Conservation (phyloP, 2,797 vertebrate species). For the Falco concolor region DNA sequence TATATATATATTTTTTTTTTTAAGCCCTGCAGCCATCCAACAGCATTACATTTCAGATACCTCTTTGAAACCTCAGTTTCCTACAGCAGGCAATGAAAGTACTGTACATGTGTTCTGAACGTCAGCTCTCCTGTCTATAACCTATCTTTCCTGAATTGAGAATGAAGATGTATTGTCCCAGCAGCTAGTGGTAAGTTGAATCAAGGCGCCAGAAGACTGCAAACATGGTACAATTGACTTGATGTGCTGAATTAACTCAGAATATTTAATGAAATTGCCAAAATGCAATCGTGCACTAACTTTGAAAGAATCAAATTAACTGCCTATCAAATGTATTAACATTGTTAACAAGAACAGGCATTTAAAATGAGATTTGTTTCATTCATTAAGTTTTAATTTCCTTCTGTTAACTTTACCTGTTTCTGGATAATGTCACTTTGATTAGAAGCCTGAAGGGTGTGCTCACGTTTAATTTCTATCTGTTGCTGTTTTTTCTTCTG, state of each 20-base stretch:
- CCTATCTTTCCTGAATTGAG: constrained; percentile 34
- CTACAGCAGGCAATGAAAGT: not conserved
- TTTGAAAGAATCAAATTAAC: constrained; percentile 14
- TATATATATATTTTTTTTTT: not conserved
- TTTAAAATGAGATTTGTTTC: constrained; percentile 27
- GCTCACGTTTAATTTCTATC: constrained; percentile 88
- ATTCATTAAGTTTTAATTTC: constrained; percentile 53
- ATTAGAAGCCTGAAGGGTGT: constrained; percentile 85
- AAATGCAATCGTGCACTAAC: not conserved
- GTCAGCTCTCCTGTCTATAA: constrained; percentile 2
- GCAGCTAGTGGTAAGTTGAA: not conserved
- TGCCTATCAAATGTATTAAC: constrained; percentile 26
- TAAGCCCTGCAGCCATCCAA: constrained; percentile 10
- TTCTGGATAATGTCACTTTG: constrained; percentile 96
- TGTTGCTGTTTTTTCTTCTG: constrained; percentile 92
- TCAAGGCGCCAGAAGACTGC: constrained; percentile 7
- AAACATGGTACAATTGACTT: not conserved
- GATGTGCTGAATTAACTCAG: not conserved
- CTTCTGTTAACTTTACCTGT: constrained; percentile 80
- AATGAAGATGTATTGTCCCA: constrained; percentile 1
- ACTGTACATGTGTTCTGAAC: not conserved
- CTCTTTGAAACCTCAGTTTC: constrained; percentile 42
- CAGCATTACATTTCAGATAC: constrained; percentile 30
- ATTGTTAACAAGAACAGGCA: constrained; percentile 25
- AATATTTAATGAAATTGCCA: not conserved